Conservation (phyloP, 2,888 invertebrate species). For the Polydrusus cervinus region DNA sequence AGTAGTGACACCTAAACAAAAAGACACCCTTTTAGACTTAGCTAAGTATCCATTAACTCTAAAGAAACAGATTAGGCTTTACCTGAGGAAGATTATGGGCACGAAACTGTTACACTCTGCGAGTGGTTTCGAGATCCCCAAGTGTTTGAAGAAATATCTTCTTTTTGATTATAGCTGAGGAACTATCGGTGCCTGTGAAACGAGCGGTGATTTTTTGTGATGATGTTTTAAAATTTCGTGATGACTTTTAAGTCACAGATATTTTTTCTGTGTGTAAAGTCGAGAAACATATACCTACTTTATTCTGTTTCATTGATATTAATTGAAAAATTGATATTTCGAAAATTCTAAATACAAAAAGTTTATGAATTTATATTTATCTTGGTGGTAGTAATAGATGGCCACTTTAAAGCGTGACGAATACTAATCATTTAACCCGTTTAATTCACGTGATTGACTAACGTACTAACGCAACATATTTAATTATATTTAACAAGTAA, state of each 20-base stretch:
- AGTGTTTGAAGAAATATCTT: slow-evolving; percentile 79
- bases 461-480: not conserved
- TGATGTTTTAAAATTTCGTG: slow-evolving; percentile 34
- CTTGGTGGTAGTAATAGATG: slow-evolving; percentile 6
- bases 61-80: slow-evolving; percentile 74
- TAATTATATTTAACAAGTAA: not conserved
- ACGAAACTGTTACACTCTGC: slow-evolving; percentile 75
- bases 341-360: not conserved
- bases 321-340: not conserved
- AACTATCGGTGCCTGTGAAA: slow-evolving; percentile 27
- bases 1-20: slow-evolving; percentile 78
- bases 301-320: not conserved
- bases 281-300: not conserved
- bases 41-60: slow-evolving; percentile 81
- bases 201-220: slow-evolving; percentile 46
- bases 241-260: slow-evolving; percentile 32
- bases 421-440: not conserved
- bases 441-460: not conserved
- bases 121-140: slow-evolving; percentile 78
- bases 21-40: slow-evolving; percentile 77
- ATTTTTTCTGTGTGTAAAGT: slow-evolving; percentile 9
- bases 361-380: not conserved
- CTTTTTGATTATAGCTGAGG: slow-evolving; percentile 78
- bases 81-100: slow-evolving; percentile 71
- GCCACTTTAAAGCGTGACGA: not conserved